Base-by-base conservation (phyloP, 1,140 invertebrate species). In the Globodera rostochiensis region DNA sequence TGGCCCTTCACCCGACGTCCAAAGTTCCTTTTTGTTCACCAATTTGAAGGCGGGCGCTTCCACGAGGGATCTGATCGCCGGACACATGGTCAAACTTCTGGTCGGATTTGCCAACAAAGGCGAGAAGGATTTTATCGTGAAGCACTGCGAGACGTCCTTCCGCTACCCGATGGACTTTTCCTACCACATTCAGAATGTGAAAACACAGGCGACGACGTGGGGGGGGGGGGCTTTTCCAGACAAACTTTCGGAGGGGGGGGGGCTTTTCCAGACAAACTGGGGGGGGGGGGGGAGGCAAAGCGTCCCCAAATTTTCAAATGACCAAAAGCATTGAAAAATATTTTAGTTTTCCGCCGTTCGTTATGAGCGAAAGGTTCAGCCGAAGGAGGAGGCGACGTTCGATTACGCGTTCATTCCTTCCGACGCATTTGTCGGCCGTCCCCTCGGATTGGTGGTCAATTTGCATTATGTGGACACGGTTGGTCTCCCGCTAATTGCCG, bases 81-180 rank as follows among this genome's bases (percentile, higher is more conserved):
- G 97, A 74, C 93, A 94, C 87, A 92, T 95, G 73, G 95, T 97
- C 3, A 95, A 98, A 90, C 95, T 98, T 89, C 92, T 99, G 3
- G 95, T 99, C 85, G 96, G 97, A 64, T 98, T 99, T 90, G 94
- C 93, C 19, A 99, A 99, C 91, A 96, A 95, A 90, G 97, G 96
- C 60, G 92, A 94, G 81, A 90, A 91, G 76, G 95, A 97, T 84
- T 97, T 98, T 87, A 91, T 95, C 15, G 92, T 99, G 9, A 96
- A 98, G 89, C 94, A 94, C 4, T 92, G 98, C 87, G 97, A 98
- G 89, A 96, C 96, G 0, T 98, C 97, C 0, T 97, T 99, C 93
- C 93, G 97, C 87, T 99, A 98, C 89, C 96, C 97, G 25, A 95
- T 98, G 93, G 97, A 99, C 90, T 98, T 96, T 91, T 96, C 94